These are phyloP conservation scores for Enteromius trimaculatus DNA, from an alignment of 2,797 vertebrate species.

Conservation along the genomic window DNA sequence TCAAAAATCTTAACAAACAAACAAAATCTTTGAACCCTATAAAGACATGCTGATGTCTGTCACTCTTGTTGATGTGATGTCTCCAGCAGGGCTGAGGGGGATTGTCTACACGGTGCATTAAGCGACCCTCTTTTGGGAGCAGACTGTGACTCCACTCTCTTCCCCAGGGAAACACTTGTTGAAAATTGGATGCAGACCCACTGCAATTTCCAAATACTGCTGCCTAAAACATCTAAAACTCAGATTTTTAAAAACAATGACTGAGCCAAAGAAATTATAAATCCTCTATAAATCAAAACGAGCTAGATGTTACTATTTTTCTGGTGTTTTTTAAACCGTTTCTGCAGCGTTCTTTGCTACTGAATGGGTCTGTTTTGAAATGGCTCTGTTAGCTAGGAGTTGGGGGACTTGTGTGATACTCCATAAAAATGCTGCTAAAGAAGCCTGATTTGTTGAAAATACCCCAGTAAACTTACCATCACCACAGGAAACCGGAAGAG, in stretches of 20 bases:
- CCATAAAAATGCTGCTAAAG: slow-evolving; percentile 61
- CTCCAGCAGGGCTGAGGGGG: slow-evolving; percentile 37
- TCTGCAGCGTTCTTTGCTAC: slow-evolving; percentile 65
- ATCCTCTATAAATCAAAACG: slow-evolving; percentile 74
- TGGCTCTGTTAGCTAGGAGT: slow-evolving; percentile 67
- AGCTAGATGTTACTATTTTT: slow-evolving; percentile 64
- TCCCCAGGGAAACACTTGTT: slow-evolving; percentile 51
- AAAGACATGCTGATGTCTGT: neutral
- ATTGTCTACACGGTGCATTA: slow-evolving; percentile 17
- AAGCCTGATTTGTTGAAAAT: slow-evolving; percentile 72
- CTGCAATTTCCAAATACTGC: slow-evolving; percentile 71
- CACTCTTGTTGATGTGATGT: slow-evolving; percentile 48
- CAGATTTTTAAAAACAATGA: slow-evolving; percentile 75
- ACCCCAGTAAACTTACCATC: slow-evolving; percentile 68
- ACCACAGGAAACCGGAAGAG: slow-evolving; percentile 58
- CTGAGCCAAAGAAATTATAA: slow-evolving; percentile 76
- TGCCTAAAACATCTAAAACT: slow-evolving; percentile 81
- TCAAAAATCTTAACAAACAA: neutral
- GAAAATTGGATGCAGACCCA: slow-evolving; percentile 62
- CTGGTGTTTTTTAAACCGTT: slow-evolving; percentile 45
- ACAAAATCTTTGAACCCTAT: neutral
- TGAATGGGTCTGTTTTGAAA: slow-evolving; percentile 66
- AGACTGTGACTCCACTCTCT: slow-evolving; percentile 2
- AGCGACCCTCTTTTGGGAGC: neutral
- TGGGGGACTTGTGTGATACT: slow-evolving; percentile 62